Percentiles rank a stretch among this genome's conserved stretches.
Conservation (phyloP, 1,140 invertebrate genomes). For the Delia radicum region DNA sequence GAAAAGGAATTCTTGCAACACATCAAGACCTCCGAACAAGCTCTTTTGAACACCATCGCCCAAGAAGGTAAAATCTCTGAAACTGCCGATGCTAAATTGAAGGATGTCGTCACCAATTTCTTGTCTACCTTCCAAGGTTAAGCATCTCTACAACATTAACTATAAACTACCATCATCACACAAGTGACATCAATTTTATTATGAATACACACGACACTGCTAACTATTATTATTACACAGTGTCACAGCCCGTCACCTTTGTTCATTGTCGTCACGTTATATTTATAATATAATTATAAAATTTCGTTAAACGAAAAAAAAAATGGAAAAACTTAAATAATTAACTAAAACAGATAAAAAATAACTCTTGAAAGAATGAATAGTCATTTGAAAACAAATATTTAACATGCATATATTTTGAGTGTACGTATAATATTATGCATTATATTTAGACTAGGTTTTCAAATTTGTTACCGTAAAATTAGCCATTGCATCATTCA, state of each 20-base stretch:
- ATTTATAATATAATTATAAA: slow-evolving; percentile 26
- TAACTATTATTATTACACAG: slow-evolving; percentile 11
- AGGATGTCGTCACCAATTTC: slow-evolving; percentile 92
- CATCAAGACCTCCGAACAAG: slow-evolving; percentile 83
- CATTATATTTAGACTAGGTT: no score
- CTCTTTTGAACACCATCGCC: slow-evolving; percentile 84
- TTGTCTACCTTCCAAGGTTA: slow-evolving; percentile 77
- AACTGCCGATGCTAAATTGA: slow-evolving; percentile 88
- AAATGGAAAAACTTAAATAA: background rate
- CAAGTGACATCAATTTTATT: slow-evolving; percentile 26
- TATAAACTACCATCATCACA: slow-evolving; percentile 33
- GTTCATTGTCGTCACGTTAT: slow-evolving; percentile 26
- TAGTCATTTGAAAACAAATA: slow-evolving; percentile 19
- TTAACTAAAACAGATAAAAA: background rate
- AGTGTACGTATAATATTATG: no score
- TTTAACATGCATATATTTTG: no score
- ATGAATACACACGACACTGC: background rate
- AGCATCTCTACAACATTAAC: no score
- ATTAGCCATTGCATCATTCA: no score
- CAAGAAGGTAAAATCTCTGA: slow-evolving; percentile 94
- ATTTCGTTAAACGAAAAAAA: slow-evolving; percentile 35
- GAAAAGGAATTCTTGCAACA: slow-evolving; percentile 94
- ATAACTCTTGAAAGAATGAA: slow-evolving; percentile 1
- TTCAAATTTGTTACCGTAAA: no score
- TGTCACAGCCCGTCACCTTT: background rate